Percentiles rank a stretch among this genome's conserved stretches.
Conservation (phyloP, 2,113 vertebrate species). For the Cyprinodon brontotheroides region DNA sequence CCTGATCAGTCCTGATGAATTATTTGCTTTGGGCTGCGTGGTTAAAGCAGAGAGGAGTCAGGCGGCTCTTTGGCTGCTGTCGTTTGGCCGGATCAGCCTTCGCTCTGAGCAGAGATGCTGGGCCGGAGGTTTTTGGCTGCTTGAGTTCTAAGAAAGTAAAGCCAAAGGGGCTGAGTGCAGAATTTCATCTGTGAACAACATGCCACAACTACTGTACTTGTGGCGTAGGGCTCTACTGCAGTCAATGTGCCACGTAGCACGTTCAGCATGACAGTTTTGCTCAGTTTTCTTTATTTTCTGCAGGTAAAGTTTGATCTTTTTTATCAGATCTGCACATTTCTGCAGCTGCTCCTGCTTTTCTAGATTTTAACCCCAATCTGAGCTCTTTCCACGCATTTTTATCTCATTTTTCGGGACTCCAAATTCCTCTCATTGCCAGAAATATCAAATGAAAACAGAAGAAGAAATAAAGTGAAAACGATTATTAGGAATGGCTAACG, state of each 20-base stretch:
- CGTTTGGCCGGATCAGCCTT: constrained; percentile 43
- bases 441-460: no score
- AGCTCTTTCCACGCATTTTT: no score
- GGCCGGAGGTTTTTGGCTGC: constrained; percentile 61
- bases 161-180: constrained; percentile 68
- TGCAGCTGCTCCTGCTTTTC: no score
- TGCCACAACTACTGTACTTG: constrained; percentile 38
- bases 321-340: no score
- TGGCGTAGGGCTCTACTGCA: constrained; percentile 21
- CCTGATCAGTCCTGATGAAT: constrained; percentile 31
- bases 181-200: constrained; percentile 41
- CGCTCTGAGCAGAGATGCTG: constrained; percentile 36
- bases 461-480: no score
- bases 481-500: no score
- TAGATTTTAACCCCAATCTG: no score
- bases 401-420: no score
- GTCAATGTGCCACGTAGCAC: constrained; percentile 53
- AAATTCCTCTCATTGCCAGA: no score
- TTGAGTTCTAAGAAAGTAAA: constrained; percentile 10
- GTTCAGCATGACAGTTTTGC: background rate
- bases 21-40: background rate
- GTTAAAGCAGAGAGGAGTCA: constrained; percentile 2
- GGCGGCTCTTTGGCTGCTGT: constrained; percentile 26
- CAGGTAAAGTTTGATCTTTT: background rate
- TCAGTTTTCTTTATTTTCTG: background rate